Conservation (phyloP, 2,888 invertebrate species). For the Willowsia nigromaculata region DNA sequence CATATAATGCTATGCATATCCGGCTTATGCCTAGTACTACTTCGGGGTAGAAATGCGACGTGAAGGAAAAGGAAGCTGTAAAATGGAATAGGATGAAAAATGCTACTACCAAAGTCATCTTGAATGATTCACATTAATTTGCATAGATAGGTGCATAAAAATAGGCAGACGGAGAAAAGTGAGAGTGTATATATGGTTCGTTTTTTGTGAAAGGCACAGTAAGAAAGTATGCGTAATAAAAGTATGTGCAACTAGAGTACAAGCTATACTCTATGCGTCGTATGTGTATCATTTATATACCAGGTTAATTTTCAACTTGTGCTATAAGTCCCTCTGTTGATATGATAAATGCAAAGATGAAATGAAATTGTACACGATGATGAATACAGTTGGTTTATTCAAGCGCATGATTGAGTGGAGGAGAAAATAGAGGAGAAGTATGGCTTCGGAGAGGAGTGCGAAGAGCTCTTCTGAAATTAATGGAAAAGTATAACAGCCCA, state of each 20-base stretch:
- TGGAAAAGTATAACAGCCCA: conserved; percentile 15
- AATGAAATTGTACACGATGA: conserved; percentile 8
- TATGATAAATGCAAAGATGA: conserved; percentile 19
- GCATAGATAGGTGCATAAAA: not conserved
- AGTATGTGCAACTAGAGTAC: too few species aligned
- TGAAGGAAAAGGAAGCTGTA: conserved; percentile 15
- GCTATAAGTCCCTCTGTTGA: not conserved
- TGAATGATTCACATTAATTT: conserved; percentile 36
- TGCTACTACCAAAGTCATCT: not conserved
- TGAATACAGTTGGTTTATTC: conserved; percentile 6
- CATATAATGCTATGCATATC: not conserved
- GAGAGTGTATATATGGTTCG: not conserved
- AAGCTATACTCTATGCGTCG: not conserved
- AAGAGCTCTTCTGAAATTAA: not conserved
- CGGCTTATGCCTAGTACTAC: conserved; percentile 13
- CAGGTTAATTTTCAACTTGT: conserved; percentile 21
- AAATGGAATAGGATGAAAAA: conserved; percentile 29
- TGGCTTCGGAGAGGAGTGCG: not conserved
- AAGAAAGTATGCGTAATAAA: not conserved
- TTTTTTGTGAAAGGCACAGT: not conserved
- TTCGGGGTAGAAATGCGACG: not conserved
- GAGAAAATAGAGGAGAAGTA: not conserved
- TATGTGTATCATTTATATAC: not conserved
- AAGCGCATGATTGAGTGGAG: conserved; percentile 2
- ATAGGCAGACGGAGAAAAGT: not conserved